Evolutionary conservation across 2,888 invertebrate genomes (phyloP).

Genomic region (Drosophila anomalata): DNA sequence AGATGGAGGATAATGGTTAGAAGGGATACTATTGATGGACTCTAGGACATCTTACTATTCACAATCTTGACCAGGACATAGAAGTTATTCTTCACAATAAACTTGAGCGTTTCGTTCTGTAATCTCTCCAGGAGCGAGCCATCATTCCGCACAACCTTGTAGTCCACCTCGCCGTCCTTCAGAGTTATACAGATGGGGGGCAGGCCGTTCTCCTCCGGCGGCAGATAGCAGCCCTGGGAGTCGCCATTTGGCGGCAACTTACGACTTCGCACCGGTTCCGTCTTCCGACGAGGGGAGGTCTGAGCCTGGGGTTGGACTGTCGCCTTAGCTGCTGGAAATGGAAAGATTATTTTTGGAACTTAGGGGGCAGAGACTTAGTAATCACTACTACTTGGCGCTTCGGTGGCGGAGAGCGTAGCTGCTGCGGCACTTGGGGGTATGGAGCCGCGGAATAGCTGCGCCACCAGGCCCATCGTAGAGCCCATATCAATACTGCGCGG

Average conservation of each 20-base stretch:
- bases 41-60: slow-evolving; percentile 87
- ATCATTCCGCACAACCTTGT: slow-evolving; percentile 84
- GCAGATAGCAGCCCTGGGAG: slow-evolving; percentile 80
- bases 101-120: slow-evolving; percentile 87
- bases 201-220: slow-evolving; percentile 84
- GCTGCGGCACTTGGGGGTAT: slow-evolving; percentile 80
- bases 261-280: slow-evolving; percentile 60
- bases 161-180: slow-evolving; percentile 76
- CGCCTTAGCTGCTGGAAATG: not conserved
- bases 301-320: slow-evolving; percentile 40
- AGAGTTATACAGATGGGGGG: slow-evolving; percentile 85
- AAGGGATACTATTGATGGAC: not conserved
- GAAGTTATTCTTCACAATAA: slow-evolving; percentile 90
- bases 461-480: slow-evolving; percentile 76
- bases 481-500: slow-evolving; percentile 64
- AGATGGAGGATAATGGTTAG: slow-evolving; percentile 28
- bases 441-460: slow-evolving; percentile 80
- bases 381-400: slow-evolving; percentile 24
- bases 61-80: slow-evolving; percentile 90
- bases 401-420: slow-evolving; percentile 64
- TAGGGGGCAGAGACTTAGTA: not conserved
- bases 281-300: slow-evolving; percentile 66
- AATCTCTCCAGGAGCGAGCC: slow-evolving; percentile 86
- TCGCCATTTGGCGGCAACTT: slow-evolving; percentile 76
- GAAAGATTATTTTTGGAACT: no score